phyloP scores from a whole-genome alignment of 1,140 invertebrate species.

The Adelges cooleyi region DNA sequence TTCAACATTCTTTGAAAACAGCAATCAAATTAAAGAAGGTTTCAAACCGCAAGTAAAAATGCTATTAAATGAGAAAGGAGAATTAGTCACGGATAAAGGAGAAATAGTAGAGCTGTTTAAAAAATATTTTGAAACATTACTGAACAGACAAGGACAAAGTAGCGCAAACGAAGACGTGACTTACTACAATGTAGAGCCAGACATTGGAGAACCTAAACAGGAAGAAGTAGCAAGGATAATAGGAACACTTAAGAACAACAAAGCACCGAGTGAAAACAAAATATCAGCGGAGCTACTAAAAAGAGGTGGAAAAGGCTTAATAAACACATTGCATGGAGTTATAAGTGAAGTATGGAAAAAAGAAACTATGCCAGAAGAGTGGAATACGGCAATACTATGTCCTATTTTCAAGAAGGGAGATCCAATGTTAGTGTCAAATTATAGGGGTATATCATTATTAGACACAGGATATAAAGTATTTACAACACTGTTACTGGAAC shows the following conservation, averaged over 20 bases:
- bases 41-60: constrained; percentile 5
- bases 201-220: background rate
- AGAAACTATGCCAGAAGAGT: constrained; percentile 6
- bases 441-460: constrained; percentile 24
- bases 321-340: background rate
- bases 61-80: background rate
- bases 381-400: constrained; percentile 27
- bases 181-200: background rate
- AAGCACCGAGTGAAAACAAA: background rate
- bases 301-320: background rate
- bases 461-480: constrained; percentile 27
- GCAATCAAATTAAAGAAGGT: background rate
- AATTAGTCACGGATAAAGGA: background rate
- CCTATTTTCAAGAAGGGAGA: constrained; percentile 27
- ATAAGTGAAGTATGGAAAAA: background rate
- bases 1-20: constrained; percentile 11
- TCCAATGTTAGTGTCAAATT: constrained; percentile 21
- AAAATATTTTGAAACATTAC: background rate
- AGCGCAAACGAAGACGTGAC: background rate
- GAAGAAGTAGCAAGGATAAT: constrained; percentile 13
- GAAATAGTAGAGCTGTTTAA: constrained; percentile 1
- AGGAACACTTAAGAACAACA: background rate
- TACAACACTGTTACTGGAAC: constrained; percentile 14
- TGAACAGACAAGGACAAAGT: background rate
- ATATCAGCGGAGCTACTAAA: constrained; percentile 6